phyloP scores from a whole-genome alignment of 2,113 vertebrate species.

The Sula dactylatra region DNA sequence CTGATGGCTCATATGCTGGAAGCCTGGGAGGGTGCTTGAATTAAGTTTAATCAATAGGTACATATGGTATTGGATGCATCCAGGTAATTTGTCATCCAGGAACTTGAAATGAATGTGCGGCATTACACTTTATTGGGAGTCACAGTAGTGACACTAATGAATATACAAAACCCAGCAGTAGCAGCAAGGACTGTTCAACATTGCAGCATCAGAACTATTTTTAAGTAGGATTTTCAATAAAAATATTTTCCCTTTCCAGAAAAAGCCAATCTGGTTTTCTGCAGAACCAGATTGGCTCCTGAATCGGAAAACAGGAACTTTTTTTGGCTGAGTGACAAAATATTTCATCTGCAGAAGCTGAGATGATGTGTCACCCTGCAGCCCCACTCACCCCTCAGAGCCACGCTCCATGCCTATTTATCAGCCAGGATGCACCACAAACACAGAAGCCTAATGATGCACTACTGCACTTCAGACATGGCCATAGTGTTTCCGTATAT shows the following conservation, averaged over 20 bases:
- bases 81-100: constrained; percentile 73
- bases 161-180: constrained; percentile 24
- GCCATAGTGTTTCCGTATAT: background rate
- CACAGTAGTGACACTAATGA: constrained; percentile 34
- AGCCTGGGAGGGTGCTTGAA: constrained; percentile 65
- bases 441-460: background rate
- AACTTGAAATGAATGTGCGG: constrained; percentile 64
- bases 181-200: background rate
- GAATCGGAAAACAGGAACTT: background rate
- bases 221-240: background rate
- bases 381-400: rapidly evolving
- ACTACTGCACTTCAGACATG: background rate
- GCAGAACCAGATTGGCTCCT: background rate
- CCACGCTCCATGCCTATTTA: background rate
- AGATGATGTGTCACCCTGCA: background rate
- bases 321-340: background rate
- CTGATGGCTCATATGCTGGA: constrained; percentile 57
- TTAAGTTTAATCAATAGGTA: constrained; percentile 78
- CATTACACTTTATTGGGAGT: constrained; percentile 29
- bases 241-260: background rate
- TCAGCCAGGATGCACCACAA: background rate
- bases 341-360: background rate
- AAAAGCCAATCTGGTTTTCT: background rate
- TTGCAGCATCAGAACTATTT: background rate
- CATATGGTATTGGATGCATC: constrained; percentile 71